Evolutionary conservation across 2,888 invertebrate species (phyloP).

Genomic region (Lochmaea crataegi): DNA sequence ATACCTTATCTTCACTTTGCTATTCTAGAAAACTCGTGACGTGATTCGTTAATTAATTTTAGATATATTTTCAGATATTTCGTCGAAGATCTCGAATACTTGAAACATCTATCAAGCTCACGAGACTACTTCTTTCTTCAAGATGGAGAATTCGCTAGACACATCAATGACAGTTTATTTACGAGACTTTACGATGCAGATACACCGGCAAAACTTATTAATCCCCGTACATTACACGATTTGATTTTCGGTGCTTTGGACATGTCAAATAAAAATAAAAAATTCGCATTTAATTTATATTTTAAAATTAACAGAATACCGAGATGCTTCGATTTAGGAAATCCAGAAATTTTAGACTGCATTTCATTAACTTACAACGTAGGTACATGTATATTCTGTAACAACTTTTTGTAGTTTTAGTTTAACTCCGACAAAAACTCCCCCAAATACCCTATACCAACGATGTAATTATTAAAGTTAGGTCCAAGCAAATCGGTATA

Average conservation of each 20-base stretch:
- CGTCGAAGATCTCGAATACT: slow-evolving; percentile 73
- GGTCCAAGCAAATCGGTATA: no score
- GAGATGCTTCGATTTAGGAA: slow-evolving; percentile 72
- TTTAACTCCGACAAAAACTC: no score
- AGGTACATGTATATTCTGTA: slow-evolving; percentile 47
- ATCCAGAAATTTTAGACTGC: slow-evolving; percentile 76
- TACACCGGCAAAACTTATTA: slow-evolving; percentile 75
- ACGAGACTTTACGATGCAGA: slow-evolving; percentile 74
- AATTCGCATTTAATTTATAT: slow-evolving; percentile 72
- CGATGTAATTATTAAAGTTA: no score
- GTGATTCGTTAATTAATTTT: background rate
- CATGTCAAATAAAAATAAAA: slow-evolving; percentile 73
- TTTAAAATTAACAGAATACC: slow-evolving; percentile 74
- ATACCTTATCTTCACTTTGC: no score
- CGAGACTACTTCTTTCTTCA: slow-evolving; percentile 82
- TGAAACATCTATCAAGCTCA: slow-evolving; percentile 79
- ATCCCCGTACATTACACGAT: slow-evolving; percentile 75
- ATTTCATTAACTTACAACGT: slow-evolving; percentile 78
- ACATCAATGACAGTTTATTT: slow-evolving; percentile 78
- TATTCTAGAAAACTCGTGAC: no score
- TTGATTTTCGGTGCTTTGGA: slow-evolving; percentile 75
- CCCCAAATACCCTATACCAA: no score
- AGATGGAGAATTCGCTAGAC: slow-evolving; percentile 83
- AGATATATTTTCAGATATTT: slow-evolving; percentile 66
- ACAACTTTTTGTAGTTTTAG: background rate